Percentiles rank a stretch among this genome's conserved stretches.
Evolutionary conservation across 2,888 invertebrate genomes (phyloP).

Genomic region (Lydus trimaculatus): DNA sequence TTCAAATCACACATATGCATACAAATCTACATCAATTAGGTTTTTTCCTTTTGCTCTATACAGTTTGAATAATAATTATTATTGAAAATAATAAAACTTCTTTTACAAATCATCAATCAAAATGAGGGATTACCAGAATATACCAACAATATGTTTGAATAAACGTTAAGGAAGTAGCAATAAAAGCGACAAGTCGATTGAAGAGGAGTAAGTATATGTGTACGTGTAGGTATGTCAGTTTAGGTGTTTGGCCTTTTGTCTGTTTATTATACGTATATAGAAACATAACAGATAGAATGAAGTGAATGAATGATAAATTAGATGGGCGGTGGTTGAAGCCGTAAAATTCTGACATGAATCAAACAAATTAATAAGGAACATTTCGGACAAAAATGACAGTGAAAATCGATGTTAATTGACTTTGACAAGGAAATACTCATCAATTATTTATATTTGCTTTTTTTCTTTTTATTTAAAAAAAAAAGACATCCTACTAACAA

Average conservation of each 20-base stretch:
- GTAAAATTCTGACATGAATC: not conserved
- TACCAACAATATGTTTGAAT: not conserved
- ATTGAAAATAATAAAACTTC: not conserved
- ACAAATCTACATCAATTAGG: not conserved
- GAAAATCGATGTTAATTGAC: not conserved
- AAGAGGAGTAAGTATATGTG: not conserved
- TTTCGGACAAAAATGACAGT: not conserved
- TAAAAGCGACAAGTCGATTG: slow-evolving; percentile 7
- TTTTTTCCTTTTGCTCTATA: not conserved
- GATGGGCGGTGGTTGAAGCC: not conserved
- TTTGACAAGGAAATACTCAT: not conserved
- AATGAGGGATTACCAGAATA: not conserved
- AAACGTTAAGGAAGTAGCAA: slow-evolving; percentile 2
- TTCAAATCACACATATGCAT: not conserved
- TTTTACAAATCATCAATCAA: not conserved
- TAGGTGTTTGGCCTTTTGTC: slow-evolving; percentile 7
- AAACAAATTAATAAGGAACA: not conserved
- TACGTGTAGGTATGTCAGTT: slow-evolving; percentile 7
- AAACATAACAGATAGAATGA: not conserved
- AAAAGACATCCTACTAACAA: not conserved
- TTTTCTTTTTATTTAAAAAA: too few relatives aligned
- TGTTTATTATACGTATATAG: slow-evolving; percentile 1
- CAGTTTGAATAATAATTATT: not conserved
- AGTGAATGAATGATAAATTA: not conserved
- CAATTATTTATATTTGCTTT: not conserved